Base-by-base conservation (phyloP, 2,888 invertebrate species). In the Tinea pellionella region DNA sequence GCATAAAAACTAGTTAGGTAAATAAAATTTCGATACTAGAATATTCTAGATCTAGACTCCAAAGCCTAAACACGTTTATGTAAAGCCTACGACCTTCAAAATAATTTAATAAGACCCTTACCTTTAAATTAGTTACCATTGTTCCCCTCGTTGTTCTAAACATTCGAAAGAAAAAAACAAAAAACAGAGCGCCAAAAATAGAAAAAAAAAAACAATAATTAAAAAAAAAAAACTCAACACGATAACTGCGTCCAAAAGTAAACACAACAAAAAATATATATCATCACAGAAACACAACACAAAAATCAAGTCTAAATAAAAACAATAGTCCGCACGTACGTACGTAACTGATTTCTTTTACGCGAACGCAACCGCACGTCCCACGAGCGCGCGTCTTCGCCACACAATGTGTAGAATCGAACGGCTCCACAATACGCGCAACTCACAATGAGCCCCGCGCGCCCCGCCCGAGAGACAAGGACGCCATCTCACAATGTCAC, bases 371-470 rank as follows among this genome's bases (percentile, higher is more conserved):
- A 69, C 66, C 9, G 68, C 74, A 80, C 86, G 86, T 79, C 81
- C 71, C 68, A 60, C 68, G 63, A 64, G 63, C 74, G 70, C 78
- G 82, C 79, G 73, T 71, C 69, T 69, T 72, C 74, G 74, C 75
- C 75, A 83, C 85, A 87, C 87, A 87, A 87, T 87, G 86, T 85
- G 80, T 72, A 18, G 86, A 86, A 86, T 86, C 86, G 87, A 87
- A 86, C 80, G 77, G 74, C 66, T 71, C 76, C 80, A 86, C 86
- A 86, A 86, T 86, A 84, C 85, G 85, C 83, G 85, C 85, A 83
- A 82, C 81, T 82, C 82, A 86, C 86, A 86, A 87, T 85, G 78
- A 79, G 78, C 77, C 77, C 77, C 84, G 75, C 81, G 73, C 75
- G 73, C 70, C 77, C 69, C 74, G 67, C 77, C 74, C 77, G 81